Conservation (phyloP, 2,797 vertebrate species). For the Sardinella longiceps region DNA sequence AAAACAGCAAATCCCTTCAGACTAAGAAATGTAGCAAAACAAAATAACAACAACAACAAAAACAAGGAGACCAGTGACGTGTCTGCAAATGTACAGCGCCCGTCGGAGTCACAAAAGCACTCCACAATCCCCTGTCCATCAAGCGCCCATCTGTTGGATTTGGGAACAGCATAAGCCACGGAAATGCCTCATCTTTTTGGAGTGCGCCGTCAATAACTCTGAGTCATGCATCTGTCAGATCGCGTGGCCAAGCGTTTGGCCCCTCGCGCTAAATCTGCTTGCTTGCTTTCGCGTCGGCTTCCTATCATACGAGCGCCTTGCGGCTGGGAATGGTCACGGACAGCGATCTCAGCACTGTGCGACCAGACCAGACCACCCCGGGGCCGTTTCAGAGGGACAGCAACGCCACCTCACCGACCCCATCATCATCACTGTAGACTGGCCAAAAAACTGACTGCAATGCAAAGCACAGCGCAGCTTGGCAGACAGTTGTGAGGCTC, state of each 20-base stretch:
- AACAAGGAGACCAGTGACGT: neutral
- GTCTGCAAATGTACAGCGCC: neutral
- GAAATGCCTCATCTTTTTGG: conserved; percentile 1
- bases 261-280: neutral
- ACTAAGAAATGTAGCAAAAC: neutral
- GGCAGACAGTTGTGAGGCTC: neutral
- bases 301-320: neutral
- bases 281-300: neutral
- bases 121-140: neutral
- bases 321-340: neutral
- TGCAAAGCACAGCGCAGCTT: neutral
- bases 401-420: neutral
- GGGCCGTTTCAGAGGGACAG: neutral
- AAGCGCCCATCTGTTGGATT: neutral
- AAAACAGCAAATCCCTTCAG: neutral
- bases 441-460: neutral
- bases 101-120: neutral
- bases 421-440: neutral
- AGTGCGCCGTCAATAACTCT: neutral
- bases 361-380: too few species aligned
- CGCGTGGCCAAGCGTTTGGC: neutral
- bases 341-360: neutral
- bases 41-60: neutral
- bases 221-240: conserved; percentile 3
- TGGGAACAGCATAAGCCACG: neutral